These are phyloP conservation scores for Nesogale talazaci DNA, from an alignment of 2,113 vertebrate genomes.

Conservation along the genomic window DNA sequence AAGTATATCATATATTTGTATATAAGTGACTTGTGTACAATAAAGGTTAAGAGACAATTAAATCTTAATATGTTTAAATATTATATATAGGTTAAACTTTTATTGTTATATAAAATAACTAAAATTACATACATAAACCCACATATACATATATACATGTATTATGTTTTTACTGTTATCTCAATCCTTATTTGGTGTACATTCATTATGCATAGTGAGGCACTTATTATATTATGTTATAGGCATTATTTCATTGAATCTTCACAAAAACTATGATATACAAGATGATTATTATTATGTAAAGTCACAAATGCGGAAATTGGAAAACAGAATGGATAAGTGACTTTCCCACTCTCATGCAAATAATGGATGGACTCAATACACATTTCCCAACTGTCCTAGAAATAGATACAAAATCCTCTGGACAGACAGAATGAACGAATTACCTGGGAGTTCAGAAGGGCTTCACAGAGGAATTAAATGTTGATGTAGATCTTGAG, in stretches of 20 bases:
- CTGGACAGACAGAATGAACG: neutral
- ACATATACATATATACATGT: no score
- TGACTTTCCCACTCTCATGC: neutral
- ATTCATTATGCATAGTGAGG: no score
- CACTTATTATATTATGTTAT: neutral
- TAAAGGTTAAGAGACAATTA: neutral
- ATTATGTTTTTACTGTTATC: no score
- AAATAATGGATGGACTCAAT: neutral
- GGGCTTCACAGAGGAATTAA: neutral
- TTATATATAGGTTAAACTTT: no score
- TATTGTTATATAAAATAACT: no score
- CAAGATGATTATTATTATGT: neutral
- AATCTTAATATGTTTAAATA: neutral
- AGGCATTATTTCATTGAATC: slow-evolving; percentile 36
- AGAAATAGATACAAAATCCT: neutral
- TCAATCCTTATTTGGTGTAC: no score
- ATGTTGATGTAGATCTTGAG: neutral
- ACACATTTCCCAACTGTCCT: neutral
- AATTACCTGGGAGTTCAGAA: neutral
- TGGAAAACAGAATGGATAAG: neutral
- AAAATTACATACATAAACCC: no score
- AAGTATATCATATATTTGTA: no score
- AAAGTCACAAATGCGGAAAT: neutral
- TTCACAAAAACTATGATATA: neutral
- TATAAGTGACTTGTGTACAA: neutral